These are phyloP conservation scores for Lytechinus variegatus DNA, from an alignment of 35 echinoderm and acorn worm genomes.

Conservation along the genomic window DNA sequence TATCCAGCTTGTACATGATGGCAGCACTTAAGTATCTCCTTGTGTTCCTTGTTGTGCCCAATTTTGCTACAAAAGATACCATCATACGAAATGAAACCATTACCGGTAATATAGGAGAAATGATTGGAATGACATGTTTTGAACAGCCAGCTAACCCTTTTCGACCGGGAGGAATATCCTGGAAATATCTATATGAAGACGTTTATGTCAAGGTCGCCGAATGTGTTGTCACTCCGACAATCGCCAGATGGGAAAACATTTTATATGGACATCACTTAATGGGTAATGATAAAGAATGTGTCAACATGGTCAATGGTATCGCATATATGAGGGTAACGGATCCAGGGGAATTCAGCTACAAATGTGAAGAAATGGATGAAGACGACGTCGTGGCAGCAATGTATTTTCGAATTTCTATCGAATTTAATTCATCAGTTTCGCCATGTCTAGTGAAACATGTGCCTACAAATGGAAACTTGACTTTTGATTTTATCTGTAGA, in stretches of 20 bases:
- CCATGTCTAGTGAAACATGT: not conserved
- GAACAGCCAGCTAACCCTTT: too few species aligned
- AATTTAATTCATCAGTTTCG: not conserved
- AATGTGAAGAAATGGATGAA: not conserved
- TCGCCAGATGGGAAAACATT: not conserved
- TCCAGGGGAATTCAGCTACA: not conserved
- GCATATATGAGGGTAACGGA: not conserved
- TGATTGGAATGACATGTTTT: too few species aligned
- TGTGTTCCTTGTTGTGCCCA: too few species aligned
- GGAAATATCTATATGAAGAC: too few species aligned
- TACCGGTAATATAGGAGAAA: too few species aligned
- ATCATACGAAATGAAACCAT: too few species aligned
- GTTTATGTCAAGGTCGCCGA: not conserved
- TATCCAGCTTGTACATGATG: too few species aligned
- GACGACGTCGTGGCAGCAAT: too few species aligned
- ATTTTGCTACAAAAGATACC: too few species aligned
- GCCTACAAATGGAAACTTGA: not conserved
- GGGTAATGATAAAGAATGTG: not conserved
- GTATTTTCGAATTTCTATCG: not conserved
- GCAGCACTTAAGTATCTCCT: too few species aligned
- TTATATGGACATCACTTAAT: not conserved
- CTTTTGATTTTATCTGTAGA: not conserved
- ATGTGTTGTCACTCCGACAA: not conserved
- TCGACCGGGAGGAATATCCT: too few species aligned
- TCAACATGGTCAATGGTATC: not conserved